Evolutionary conservation across 2,113 vertebrate genomes (phyloP).

Genomic region (Ameiurus melas): DNA sequence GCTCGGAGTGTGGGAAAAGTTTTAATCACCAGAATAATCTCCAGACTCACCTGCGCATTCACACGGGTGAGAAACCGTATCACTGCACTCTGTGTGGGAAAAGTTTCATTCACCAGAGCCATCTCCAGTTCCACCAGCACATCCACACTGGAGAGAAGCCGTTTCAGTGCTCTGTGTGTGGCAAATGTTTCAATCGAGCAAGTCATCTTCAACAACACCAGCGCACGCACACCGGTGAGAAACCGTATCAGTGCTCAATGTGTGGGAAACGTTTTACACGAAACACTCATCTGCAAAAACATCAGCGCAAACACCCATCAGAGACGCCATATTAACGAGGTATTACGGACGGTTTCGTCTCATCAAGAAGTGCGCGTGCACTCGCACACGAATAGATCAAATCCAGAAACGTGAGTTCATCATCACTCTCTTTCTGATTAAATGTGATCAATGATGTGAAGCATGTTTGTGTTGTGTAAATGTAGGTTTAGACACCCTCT

Average conservation of each 20-base stretch:
- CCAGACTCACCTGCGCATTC: slow-evolving; percentile 11
- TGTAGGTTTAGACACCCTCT: not conserved
- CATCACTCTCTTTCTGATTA: not conserved
- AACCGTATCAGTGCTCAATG: not conserved
- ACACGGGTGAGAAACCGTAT: slow-evolving; percentile 3
- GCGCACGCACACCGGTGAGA: slow-evolving; percentile 12
- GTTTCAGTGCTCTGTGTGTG: not conserved
- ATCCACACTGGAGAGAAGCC: slow-evolving; percentile 18
- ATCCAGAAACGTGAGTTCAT: not conserved
- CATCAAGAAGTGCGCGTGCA: not conserved
- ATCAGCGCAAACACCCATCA: not conserved
- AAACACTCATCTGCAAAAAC: slow-evolving; percentile 1
- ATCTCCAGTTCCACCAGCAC: slow-evolving; percentile 19
- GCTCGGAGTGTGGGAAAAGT: not conserved
- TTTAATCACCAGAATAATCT: not conserved
- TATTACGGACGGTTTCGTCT: not conserved
- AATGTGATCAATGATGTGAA: not conserved
- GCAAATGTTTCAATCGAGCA: not conserved
- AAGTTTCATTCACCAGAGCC: slow-evolving; percentile 21
- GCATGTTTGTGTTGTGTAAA: not conserved
- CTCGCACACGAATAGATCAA: not conserved
- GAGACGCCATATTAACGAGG: not conserved
- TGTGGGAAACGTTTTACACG: slow-evolving; percentile 7
- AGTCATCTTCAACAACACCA: slow-evolving; percentile 17
- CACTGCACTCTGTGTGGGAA: slow-evolving; percentile 15